Evolutionary conservation across 2,113 vertebrate species (phyloP).

Genomic region (Ceratotherium simum): DNA sequence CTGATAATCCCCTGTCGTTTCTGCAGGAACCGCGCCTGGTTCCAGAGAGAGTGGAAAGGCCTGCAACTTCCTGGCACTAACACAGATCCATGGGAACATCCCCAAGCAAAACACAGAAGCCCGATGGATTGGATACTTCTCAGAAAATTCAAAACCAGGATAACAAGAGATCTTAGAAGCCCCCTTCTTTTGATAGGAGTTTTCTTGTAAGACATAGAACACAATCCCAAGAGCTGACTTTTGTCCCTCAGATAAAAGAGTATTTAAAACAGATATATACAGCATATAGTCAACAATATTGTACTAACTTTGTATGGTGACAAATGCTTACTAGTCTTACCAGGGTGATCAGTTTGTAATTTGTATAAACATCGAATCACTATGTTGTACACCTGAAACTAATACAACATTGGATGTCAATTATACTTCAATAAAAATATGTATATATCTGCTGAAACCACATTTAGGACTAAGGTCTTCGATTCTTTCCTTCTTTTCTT

Average conservation of each 20-base stretch:
- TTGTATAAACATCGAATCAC: too few relatives aligned
- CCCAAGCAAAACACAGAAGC: not conserved
- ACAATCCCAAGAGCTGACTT: not conserved
- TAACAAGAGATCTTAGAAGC: not conserved
- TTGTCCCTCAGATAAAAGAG: not conserved
- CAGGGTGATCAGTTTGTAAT: too few relatives aligned
- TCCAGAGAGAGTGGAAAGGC: conserved; percentile 31
- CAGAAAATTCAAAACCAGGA: conserved; percentile 40
- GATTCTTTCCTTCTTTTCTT: not conserved
- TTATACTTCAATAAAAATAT: not conserved
- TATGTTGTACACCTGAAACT: too few relatives aligned
- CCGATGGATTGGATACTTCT: not conserved
- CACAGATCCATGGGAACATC: conserved; percentile 22
- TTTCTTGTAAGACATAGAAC: not conserved
- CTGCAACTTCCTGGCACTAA: conserved; percentile 29
- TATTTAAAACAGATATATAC: not conserved
- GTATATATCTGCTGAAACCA: not conserved
- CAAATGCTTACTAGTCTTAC: too few relatives aligned
- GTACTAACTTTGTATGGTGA: too few relatives aligned
- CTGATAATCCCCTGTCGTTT: not conserved
- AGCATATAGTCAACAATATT: too few relatives aligned
- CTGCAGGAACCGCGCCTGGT: not conserved
- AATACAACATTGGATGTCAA: too few relatives aligned
- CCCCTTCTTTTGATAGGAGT: not conserved
- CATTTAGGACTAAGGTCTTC: not conserved